phyloP scores from a whole-genome alignment of 92 coral and sea anemone species.

The Isaurus tuberculatus region DNA sequence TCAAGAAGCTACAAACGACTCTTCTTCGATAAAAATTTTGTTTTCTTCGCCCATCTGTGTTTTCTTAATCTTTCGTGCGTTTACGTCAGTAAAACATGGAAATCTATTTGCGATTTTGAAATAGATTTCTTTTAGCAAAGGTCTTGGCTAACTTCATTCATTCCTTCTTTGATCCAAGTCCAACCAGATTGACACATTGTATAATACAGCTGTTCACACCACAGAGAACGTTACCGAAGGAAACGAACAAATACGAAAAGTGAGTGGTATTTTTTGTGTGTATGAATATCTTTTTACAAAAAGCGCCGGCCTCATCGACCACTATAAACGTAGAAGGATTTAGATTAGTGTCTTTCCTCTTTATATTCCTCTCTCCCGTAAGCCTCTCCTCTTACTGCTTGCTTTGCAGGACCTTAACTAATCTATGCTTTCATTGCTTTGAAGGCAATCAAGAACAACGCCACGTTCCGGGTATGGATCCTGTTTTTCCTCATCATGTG shows the following conservation, averaged over 20 bases:
- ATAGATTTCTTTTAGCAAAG: neutral
- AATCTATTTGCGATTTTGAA: neutral
- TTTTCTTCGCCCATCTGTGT: no score
- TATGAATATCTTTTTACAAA: no score
- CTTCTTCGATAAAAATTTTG: no score
- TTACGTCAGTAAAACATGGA: neutral
- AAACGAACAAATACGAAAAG: slow-evolving; percentile 97
- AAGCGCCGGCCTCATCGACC: no score
- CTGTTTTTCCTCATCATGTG: slow-evolving; percentile 98
- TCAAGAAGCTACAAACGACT: no score
- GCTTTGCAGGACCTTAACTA: no score
- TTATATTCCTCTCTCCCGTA: no score
- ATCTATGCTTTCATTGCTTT: neutral
- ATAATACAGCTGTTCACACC: slow-evolving; percentile 87
- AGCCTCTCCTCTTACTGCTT: no score
- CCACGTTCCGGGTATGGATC: slow-evolving; percentile 98
- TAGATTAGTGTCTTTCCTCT: no score
- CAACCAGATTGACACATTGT: slow-evolving; percentile 83
- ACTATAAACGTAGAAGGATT: no score
- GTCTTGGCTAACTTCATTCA: neutral
- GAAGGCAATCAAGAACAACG: slow-evolving; percentile 99
- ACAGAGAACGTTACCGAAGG: slow-evolving; percentile 95
- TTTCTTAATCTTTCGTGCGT: no score
- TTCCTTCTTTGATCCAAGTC: slow-evolving; percentile 51
- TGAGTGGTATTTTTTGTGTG: no score